phyloP scores from a whole-genome alignment of 2,797 vertebrate genomes.

The Tauraco hartlaubi region DNA sequence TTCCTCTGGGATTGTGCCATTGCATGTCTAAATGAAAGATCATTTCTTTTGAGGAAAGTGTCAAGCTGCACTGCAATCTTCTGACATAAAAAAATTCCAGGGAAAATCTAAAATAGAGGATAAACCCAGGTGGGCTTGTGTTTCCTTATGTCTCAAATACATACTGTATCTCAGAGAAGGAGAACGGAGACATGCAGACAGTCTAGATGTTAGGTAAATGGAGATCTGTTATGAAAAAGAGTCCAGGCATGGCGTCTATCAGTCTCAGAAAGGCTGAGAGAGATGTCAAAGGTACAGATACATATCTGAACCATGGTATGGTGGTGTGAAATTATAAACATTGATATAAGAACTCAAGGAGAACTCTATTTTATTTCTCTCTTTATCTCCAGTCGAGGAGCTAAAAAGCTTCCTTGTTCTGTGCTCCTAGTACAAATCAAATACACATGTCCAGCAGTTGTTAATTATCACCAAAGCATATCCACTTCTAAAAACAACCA shows the following conservation, averaged over 20 bases:
- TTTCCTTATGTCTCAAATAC: neutral
- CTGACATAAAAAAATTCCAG: neutral
- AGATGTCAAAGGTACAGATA: neutral
- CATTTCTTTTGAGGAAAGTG: conserved; percentile 28
- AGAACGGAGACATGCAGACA: neutral
- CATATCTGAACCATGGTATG: neutral
- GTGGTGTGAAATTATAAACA: neutral
- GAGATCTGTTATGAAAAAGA: neutral
- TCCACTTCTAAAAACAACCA: neutral
- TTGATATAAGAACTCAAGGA: neutral
- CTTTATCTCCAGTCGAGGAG: neutral
- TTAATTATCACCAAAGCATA: neutral
- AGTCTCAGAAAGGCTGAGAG: neutral
- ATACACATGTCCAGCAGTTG: neutral
- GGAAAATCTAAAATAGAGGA: neutral
- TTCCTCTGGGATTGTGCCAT: conserved; percentile 21
- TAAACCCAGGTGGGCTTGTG: neutral
- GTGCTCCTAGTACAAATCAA: neutral
- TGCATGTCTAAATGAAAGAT: conserved; percentile 46
- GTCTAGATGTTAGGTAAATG: neutral
- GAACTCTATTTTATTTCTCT: neutral
- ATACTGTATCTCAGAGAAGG: neutral
- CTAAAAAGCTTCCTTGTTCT: neutral
- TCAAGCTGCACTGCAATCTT: neutral
- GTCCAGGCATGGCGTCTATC: neutral